phyloP scores from a whole-genome alignment of 2,113 vertebrate genomes.

The Beaufortia kweichowensis region DNA sequence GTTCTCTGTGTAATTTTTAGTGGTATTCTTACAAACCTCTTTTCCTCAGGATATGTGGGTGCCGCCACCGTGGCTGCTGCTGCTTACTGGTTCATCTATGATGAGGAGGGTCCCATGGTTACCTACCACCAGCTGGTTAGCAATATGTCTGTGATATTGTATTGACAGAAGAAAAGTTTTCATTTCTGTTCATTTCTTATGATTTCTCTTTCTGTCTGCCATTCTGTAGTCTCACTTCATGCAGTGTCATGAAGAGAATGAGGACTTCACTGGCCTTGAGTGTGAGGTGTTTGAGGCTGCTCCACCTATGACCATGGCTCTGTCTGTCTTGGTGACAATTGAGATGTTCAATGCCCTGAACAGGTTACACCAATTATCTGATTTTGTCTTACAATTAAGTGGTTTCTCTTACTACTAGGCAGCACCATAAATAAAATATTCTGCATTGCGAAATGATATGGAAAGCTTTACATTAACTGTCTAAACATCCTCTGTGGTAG shows the following conservation, averaged over 20 bases:
- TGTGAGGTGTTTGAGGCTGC: slow-evolving; percentile 86
- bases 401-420: neutral
- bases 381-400: neutral
- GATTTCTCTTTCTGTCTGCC: neutral
- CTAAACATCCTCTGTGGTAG: too few species aligned
- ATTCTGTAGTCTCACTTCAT: slow-evolving; percentile 88
- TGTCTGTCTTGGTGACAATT: slow-evolving; percentile 93
- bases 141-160: neutral
- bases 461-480: too few species aligned
- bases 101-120: slow-evolving; percentile 75
- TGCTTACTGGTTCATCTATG: slow-evolving; percentile 90
- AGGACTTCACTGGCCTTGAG: slow-evolving; percentile 77
- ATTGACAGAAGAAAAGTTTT: neutral
- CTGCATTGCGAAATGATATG: neutral
- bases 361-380: slow-evolving; percentile 73
- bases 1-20: neutral
- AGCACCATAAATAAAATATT: neutral
- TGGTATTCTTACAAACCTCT: slow-evolving; percentile 48
- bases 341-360: slow-evolving; percentile 96
- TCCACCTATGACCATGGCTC: slow-evolving; percentile 92
- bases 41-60: slow-evolving; percentile 80
- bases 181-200: neutral
- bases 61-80: slow-evolving; percentile 88
- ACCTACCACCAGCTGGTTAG: slow-evolving; percentile 85
- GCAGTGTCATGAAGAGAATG: slow-evolving; percentile 83